Conservation (phyloP, 2,113 vertebrate genomes). For the Calidris pugnax region DNA sequence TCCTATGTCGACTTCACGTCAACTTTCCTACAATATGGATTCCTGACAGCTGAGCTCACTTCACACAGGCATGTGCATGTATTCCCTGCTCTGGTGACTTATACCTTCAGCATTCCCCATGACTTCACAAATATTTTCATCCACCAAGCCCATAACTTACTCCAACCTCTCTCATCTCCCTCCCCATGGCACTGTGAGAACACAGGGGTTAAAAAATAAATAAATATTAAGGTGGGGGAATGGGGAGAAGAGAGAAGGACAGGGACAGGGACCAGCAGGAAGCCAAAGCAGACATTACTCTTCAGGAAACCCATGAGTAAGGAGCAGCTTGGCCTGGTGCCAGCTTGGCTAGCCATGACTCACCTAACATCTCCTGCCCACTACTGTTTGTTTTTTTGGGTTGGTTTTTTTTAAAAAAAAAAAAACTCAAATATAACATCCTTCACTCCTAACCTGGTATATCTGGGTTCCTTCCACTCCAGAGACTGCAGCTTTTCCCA, state of each 20-base stretch:
- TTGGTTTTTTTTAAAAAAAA: neutral
- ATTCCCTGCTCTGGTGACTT: neutral
- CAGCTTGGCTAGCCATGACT: slow-evolving; percentile 22
- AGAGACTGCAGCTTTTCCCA: neutral
- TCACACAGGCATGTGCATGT: neutral
- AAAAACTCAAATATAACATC: neutral
- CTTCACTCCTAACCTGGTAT: neutral
- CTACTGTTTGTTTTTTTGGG: neutral
- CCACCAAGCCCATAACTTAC: neutral
- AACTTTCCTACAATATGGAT: neutral
- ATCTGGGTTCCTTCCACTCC: neutral
- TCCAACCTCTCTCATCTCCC: neutral
- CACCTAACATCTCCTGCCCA: neutral
- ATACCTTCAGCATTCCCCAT: neutral
- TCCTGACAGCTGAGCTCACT: slow-evolving; percentile 20
- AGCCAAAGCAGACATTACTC: slow-evolving; percentile 38
- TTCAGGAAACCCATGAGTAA: slow-evolving; percentile 43
- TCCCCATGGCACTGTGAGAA: neutral
- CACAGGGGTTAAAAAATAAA: neutral
- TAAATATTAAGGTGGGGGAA: too few species aligned
- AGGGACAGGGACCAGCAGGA: slow-evolving; percentile 15
- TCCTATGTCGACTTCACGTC: neutral
- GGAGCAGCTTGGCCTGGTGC: neutral
- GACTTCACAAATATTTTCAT: neutral
- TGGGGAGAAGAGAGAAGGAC: neutral